Base-by-base conservation (phyloP, 2,113 vertebrate genomes). In the Dolichotis patagonum region DNA sequence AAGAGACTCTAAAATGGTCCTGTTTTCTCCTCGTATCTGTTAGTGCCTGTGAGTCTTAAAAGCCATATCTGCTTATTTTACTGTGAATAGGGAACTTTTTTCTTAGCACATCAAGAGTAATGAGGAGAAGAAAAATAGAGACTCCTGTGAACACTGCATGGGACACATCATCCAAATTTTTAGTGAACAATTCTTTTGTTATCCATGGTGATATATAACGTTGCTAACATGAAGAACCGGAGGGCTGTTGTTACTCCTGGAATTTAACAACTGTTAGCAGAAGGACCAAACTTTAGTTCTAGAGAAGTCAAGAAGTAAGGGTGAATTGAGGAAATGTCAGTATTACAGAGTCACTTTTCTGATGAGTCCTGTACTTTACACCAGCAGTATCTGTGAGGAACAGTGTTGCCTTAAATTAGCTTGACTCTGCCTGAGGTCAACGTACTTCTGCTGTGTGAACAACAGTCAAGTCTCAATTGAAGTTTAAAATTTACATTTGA, bases 361-460 rank as follows among this genome's bases (percentile, higher is more conserved):
- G 67, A 38, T 60, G 88, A 96, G 82, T 90, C 71, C 80, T 81
- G 67, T 43, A 80, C 85, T 97, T 97, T 65, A 24, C 49, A 38
- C 71, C 90, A 87, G 62, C 81, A 63, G 0, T 26, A 24, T 95
- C 54, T 86, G 19, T 88, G 30, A 92, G 88, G 77, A 97, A 75
- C 77, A 95, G 82, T 81, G 75, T 95, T 98, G 97, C 97, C 98
- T 98, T 97, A 98, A 94, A 65, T 94, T 46, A 85, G 60, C 81
- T 88, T 77, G 77, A 86, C 82, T 94, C 35, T 8, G 20, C 35
- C 83, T 1, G 1, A 89, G 90, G 85, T 87, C 71, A 81, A 14
- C 20, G 71, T 81, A 73, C 35, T 63, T 54, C 35, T 20, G n/a
- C 0, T 75, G 1, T 60, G 30, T 77, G 67, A 90, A 56, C 13